These are phyloP conservation scores for Mythimna vitellina DNA, from an alignment of 2,888 invertebrate species.

Conservation along the genomic window DNA sequence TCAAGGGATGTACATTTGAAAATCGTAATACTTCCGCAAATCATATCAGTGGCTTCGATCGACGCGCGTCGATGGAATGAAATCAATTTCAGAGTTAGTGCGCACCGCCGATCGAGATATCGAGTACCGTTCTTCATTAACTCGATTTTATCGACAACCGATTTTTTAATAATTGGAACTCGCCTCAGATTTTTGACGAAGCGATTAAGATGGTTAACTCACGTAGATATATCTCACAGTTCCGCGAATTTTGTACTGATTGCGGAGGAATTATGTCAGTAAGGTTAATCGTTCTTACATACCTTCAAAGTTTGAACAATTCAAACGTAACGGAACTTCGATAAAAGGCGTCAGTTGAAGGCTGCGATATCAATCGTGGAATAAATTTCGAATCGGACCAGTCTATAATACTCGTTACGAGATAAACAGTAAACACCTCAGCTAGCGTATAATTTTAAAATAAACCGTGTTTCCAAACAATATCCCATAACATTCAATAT, in stretches of 20 bases:
- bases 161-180: conserved; percentile 88
- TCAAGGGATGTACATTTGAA: conserved; percentile 65
- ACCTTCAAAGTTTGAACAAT: conserved; percentile 41
- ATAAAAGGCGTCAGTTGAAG: conserved; percentile 50
- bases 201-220: conserved; percentile 83
- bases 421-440: conserved; percentile 67
- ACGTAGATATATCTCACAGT: conserved; percentile 78
- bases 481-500: conserved; percentile 77
- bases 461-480: conserved; percentile 72
- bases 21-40: conserved; percentile 81
- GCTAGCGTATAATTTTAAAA: conserved; percentile 73
- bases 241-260: conserved; percentile 75
- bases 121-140: conserved; percentile 88
- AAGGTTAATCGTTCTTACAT: conserved; percentile 56
- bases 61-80: conserved; percentile 83
- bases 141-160: conserved; percentile 86
- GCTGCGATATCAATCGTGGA: conserved; percentile 53
- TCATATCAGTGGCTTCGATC: conserved; percentile 82
- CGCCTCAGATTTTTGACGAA: conserved; percentile 82
- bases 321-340: conserved; percentile 53
- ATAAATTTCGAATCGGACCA: conserved; percentile 56
- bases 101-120: conserved; percentile 79
- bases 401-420: conserved; percentile 53
- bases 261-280: conserved; percentile 68
- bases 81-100: conserved; percentile 86